A percentile compares a stretch with the other conserved stretches of the same genome.
These are phyloP conservation scores for Dendrolimus kikuchii DNA, from an alignment of 1,140 invertebrate genomes.

Conservation along the genomic window DNA sequence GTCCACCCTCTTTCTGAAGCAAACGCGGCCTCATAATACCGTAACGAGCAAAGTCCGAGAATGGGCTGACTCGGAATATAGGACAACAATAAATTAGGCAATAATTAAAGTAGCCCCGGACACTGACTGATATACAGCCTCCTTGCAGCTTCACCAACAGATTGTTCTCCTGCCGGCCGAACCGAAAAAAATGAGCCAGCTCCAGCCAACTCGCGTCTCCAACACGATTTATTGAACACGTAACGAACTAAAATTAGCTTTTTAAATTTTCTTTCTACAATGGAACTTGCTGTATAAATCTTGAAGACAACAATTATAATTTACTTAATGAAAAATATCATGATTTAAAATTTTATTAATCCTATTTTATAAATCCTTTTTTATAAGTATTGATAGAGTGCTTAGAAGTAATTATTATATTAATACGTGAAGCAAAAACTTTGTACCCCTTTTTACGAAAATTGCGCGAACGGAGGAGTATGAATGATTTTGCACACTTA, in stretches of 20 bases:
- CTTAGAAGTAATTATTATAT: no score
- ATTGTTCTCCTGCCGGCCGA: slow-evolving; percentile 16
- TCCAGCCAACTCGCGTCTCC: slow-evolving; percentile 4
- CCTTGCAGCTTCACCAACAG: slow-evolving; percentile 20
- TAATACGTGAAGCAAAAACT: no score
- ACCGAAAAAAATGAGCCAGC: slow-evolving; percentile 20
- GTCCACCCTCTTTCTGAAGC: no score
- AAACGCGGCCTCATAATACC: slow-evolving; percentile 4
- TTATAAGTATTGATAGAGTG: no score
- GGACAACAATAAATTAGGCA: slow-evolving; percentile 51
- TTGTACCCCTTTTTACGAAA: no score
- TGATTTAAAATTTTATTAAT: no score
- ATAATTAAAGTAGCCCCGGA: slow-evolving; percentile 50
- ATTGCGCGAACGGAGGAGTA: no score
- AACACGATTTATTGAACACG: slow-evolving; percentile 14
- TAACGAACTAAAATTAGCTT: slow-evolving; percentile 12
- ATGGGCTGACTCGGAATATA: slow-evolving; percentile 23
- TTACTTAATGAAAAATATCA: no score
- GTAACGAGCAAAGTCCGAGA: background rate
- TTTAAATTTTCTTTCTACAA: background rate
- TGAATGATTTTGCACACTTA: no score
- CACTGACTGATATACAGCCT: slow-evolving; percentile 55
- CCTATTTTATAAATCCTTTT: no score
- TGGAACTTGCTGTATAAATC: background rate
- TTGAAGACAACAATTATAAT: no score